These are phyloP conservation scores for Ophonus ardosiacus DNA, from an alignment of 2,888 invertebrate species.

Conservation along the genomic window DNA sequence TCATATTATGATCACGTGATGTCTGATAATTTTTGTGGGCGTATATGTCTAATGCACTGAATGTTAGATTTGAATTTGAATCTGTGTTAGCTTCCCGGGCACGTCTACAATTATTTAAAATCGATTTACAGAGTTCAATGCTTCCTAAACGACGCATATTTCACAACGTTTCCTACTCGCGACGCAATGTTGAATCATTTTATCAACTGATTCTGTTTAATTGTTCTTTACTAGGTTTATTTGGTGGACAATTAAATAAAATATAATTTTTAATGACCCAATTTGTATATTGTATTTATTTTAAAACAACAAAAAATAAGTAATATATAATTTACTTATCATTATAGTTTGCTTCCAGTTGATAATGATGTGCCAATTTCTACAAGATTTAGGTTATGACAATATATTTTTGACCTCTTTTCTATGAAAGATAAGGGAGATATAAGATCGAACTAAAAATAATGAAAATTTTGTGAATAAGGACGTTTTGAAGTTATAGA, in stretches of 20 bases:
- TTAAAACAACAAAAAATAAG: too few relatives aligned
- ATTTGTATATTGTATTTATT: neutral
- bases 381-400: too few relatives aligned
- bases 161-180: constrained; percentile 6
- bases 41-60: neutral
- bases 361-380: too few relatives aligned
- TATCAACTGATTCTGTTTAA: neutral
- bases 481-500: too few relatives aligned
- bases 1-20: neutral
- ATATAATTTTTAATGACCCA: neutral
- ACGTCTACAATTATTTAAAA: constrained; percentile 12
- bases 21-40: neutral
- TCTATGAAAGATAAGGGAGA: too few relatives aligned
- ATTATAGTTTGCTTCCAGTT: too few relatives aligned
- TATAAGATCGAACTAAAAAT: too few relatives aligned
- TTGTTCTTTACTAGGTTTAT: neutral
- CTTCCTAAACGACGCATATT: constrained; percentile 14
- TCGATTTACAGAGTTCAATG: constrained; percentile 34
- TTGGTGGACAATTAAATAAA: neutral
- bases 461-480: too few relatives aligned
- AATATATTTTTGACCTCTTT: too few relatives aligned
- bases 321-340: too few relatives aligned
- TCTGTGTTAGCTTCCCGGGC: constrained; percentile 11
- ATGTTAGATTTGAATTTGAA: constrained; percentile 11
- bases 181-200: neutral